Percentiles rank a stretch among this genome's conserved stretches.
Conservation (phyloP, 2,888 invertebrate species). For the Lepidochrysops patricia region DNA sequence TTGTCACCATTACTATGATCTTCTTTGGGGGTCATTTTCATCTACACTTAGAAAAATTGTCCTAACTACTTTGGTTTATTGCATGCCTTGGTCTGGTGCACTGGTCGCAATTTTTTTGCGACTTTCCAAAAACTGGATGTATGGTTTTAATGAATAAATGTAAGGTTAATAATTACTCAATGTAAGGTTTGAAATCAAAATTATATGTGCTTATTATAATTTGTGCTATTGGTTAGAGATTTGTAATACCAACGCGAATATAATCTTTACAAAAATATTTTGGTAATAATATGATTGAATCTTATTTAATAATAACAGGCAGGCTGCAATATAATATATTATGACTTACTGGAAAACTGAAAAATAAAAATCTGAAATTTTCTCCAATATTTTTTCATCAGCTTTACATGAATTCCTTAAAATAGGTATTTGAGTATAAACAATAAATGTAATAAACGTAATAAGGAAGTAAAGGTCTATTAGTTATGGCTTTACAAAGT, state of each 20-base stretch:
- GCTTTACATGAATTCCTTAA: conserved; percentile 61
- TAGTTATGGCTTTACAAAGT: conserved; percentile 65
- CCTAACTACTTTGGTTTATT: neutral
- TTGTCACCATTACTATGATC: conserved; percentile 17
- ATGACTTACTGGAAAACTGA: conserved; percentile 64
- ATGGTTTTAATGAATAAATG: neutral
- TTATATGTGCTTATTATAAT: neutral
- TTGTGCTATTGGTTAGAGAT: neutral
- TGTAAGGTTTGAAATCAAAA: neutral
- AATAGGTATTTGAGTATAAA: conserved; percentile 60
- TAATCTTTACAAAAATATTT: too few species aligned
- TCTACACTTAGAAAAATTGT: conserved; percentile 5
- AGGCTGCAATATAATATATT: neutral
- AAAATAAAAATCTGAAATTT: conserved; percentile 74
- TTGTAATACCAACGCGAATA: neutral
- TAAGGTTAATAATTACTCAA: neutral
- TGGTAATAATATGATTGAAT: too few species aligned
- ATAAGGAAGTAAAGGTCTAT: conserved; percentile 42
- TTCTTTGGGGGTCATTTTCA: conserved; percentile 19
- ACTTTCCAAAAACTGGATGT: neutral
- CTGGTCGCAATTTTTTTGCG: neutral
- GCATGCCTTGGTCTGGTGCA: neutral
- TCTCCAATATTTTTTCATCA: conserved; percentile 71
- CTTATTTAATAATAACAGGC: neutral
- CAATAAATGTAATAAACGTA: conserved; percentile 56